Percentiles rank a stretch among this genome's conserved stretches.
These are phyloP conservation scores for Brachyopa scutellaris DNA, from an alignment of 2,888 invertebrate genomes.

Conservation along the genomic window DNA sequence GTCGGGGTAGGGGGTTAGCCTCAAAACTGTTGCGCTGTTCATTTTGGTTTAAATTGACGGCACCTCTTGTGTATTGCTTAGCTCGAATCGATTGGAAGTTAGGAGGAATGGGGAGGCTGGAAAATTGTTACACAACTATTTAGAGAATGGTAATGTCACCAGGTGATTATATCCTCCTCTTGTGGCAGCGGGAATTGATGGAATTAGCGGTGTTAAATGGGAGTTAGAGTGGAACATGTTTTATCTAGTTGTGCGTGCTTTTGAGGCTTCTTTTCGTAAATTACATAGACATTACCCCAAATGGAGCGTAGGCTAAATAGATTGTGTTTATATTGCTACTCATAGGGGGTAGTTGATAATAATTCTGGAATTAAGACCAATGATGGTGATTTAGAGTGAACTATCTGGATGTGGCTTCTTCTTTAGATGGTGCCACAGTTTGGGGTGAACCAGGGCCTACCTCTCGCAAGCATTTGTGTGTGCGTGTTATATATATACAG, in stretches of 20 bases:
- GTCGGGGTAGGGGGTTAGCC: neutral
- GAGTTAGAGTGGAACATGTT: slow-evolving; percentile 52
- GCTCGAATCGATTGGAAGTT: slow-evolving; percentile 31
- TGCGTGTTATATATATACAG: too few relatives aligned
- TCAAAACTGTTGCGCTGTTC: slow-evolving; percentile 34
- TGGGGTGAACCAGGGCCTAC: too few relatives aligned
- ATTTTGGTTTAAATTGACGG: slow-evolving; percentile 39
- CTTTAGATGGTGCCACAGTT: too few relatives aligned
- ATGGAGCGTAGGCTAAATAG: too few relatives aligned
- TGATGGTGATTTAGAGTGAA: too few relatives aligned
- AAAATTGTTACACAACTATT: slow-evolving; percentile 43
- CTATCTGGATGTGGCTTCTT: too few relatives aligned
- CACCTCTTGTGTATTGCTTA: neutral
- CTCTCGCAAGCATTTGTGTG: too few relatives aligned
- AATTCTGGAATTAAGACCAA: too few relatives aligned
- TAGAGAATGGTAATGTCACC: slow-evolving; percentile 63
- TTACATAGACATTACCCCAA: too few relatives aligned
- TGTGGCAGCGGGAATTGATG: slow-evolving; percentile 53
- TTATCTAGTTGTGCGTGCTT: slow-evolving; percentile 56
- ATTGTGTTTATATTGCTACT: too few relatives aligned
- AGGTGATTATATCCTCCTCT: slow-evolving; percentile 62
- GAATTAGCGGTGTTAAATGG: slow-evolving; percentile 69
- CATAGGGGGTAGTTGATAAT: too few relatives aligned
- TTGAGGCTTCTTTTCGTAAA: slow-evolving; percentile 53
- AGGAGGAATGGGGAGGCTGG: slow-evolving; percentile 9